phyloP scores from a whole-genome alignment of 2,888 invertebrate species.

The Phalera bucephala region DNA sequence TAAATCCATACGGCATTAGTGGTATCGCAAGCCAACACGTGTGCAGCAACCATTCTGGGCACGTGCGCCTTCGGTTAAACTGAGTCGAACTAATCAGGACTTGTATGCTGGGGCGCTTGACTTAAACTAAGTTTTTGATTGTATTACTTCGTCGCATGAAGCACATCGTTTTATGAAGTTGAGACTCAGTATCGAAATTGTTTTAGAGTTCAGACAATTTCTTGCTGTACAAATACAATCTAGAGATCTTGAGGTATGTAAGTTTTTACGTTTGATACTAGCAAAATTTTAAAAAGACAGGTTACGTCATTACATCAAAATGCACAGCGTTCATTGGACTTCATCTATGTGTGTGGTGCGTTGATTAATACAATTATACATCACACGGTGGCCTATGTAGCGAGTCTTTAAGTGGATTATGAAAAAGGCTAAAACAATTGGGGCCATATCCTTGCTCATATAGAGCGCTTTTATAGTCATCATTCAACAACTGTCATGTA shows the following conservation, averaged over 20 bases:
- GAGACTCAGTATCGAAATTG: background rate
- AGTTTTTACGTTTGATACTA: too few relatives aligned
- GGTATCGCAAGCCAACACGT: conserved; percentile 15
- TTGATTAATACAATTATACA: background rate
- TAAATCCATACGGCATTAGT: background rate
- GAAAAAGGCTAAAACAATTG: background rate
- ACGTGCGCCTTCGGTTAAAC: conserved; percentile 32
- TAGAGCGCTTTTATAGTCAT: too few relatives aligned
- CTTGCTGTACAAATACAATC: too few relatives aligned
- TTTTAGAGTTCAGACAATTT: background rate
- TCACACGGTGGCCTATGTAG: background rate
- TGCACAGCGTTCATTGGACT: too few relatives aligned
- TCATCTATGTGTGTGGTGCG: background rate
- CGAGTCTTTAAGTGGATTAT: too few relatives aligned
- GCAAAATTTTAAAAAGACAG: background rate
- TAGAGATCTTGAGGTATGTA: too few relatives aligned
- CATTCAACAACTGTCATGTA: too few relatives aligned
- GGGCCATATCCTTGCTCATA: too few relatives aligned
- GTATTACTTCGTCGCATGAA: conserved; percentile 21
- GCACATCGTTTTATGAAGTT: background rate
- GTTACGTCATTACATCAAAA: background rate
- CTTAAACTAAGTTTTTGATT: conserved; percentile 31
- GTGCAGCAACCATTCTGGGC: conserved; percentile 37
- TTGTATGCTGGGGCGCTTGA: conserved; percentile 18
- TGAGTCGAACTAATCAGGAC: conserved; percentile 39